A percentile compares a stretch with the other conserved stretches of the same genome.
These are phyloP conservation scores for Rotaria magnacalcarata DNA, from an alignment of 2,888 invertebrate genomes.

Conservation along the genomic window DNA sequence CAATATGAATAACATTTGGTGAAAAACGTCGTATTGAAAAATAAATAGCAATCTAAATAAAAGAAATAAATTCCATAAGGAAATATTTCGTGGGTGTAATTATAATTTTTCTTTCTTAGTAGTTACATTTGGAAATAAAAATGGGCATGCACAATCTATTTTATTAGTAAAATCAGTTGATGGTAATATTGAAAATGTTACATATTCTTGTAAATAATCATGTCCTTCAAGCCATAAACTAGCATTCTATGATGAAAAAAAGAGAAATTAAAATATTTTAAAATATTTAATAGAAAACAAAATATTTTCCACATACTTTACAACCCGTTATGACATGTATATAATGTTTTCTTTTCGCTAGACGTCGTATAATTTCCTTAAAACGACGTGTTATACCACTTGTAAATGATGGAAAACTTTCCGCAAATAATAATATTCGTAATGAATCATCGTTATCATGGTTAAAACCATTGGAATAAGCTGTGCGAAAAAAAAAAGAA, in stretches of 20 bases:
- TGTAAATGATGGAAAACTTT: conserved; percentile 46
- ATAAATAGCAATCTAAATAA: conserved; percentile 37
- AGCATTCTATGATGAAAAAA: neutral
- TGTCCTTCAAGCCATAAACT: neutral
- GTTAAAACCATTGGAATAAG: neutral
- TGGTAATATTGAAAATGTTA: conserved; percentile 40
- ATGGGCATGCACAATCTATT: conserved; percentile 44
- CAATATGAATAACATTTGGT: conserved; percentile 44
- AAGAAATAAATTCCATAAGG: neutral
- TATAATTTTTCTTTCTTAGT: no score
- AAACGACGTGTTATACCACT: conserved; percentile 46
- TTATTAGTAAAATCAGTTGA: conserved; percentile 44
- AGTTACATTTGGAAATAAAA: conserved; percentile 43
- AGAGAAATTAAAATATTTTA: neutral
- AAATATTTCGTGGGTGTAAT: neutral
- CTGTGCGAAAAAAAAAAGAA: neutral
- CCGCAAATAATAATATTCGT: conserved; percentile 44
- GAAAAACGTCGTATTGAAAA: conserved; percentile 42
- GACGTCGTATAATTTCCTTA: conserved; percentile 44
- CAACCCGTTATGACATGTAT: conserved; percentile 46
- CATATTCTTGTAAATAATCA: neutral
- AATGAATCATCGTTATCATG: conserved; percentile 14
- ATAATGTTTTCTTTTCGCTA: conserved; percentile 28
- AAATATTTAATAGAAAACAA: neutral
- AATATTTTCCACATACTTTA: conserved; percentile 1